Base-by-base conservation (phyloP, 1,140 invertebrate species). In the Thalassaphorura encarpata region DNA sequence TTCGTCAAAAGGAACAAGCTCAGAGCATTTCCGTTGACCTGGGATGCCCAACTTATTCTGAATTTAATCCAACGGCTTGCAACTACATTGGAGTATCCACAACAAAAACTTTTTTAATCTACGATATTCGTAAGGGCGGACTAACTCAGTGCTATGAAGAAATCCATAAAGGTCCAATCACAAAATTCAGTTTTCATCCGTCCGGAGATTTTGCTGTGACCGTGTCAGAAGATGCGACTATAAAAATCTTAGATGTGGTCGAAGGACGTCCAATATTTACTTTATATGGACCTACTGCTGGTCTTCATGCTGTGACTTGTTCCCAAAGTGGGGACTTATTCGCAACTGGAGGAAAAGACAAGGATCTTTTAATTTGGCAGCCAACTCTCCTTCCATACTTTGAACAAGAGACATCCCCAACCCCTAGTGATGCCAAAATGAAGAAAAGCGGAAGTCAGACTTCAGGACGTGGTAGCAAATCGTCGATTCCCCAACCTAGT, bases 261-360 rank as follows among this genome's bases (percentile, higher is more conserved):
- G 62, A 64, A 51, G 62, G 62, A 15, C 16, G 62, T 15, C 58
- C 58, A 1, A 61, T 59, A 16, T 61, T 58, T 42, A 64, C 62
- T 24, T 26, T 61, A 6, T 56, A 52, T 48, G 62, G 58, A 24
- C 56, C 54, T 4, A 43, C 45, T 11, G 52, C 54, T 6, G 36
- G 36, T 29, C 16, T 64, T 13, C 26, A 48, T 15, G 43, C 58
- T 2, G 51, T 52, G 0, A 45, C 59, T 15, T 58, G 56, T 26
- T 55, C 41, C 27, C 2, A 18, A 0, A 33, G 56, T 26, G 62
- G 62, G 3, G 41, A 26, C 16, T 31, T 54, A 0, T 43, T 64
- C 28, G 62, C 62, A 3, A 61, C 62, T 18, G 59, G 49, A 16
- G 59, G 59, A 76, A 74, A 53, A 27, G 56, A 58, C 23, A 58